Base-by-base conservation (phyloP, 1,140 invertebrate species). In the Tetramorium parvispinum region DNA sequence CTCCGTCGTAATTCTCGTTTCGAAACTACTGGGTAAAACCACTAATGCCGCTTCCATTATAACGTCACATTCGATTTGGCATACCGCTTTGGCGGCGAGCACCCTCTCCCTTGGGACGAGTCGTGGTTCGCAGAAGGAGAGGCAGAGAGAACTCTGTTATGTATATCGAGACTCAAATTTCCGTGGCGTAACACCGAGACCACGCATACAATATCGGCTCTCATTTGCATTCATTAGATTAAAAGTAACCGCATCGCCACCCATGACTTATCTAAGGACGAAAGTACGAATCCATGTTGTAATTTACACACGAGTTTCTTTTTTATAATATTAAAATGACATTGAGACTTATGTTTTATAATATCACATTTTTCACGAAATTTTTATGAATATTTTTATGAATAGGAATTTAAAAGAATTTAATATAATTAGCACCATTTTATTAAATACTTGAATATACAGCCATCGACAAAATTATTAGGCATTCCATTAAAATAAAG, bases 21-120 rank as follows among this genome's bases (percentile, higher is more conserved):
- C 85, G 86, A 78, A 86, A 59, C 71, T 88, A 27, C 79, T 61
- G 66, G 88, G 82, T 92, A 92, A 92, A 92, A 91, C 92, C 92
- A 91, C 92, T 93, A 94, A 93, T 93, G 91, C 91, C 88, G 87
- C 85, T 92, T 93, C 93, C 93, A 93, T 94, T 93, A 93, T 93
- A 93, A 94, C 85, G 91, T 93, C 93, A 93, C 92, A 93, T 94
- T 92, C 93, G 92, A 93, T 94, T 93, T 94, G 90, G 88, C 92
- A 91, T 91, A 88, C 53, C 86, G 51, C 49, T 88, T 92, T 73
- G 65, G 49, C 51, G 85, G 86, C 81, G 61, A 85, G 70, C 75
- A 88, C 59, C 76, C 61, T 76, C 63, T 77, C 82, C 71, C 86
- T 53, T 40, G 70, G 71, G 79, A 10, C 40, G 66, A 24, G 18